Conservation (phyloP, 2,797 vertebrate genomes). For the Buphagus erythrorhynchus region DNA sequence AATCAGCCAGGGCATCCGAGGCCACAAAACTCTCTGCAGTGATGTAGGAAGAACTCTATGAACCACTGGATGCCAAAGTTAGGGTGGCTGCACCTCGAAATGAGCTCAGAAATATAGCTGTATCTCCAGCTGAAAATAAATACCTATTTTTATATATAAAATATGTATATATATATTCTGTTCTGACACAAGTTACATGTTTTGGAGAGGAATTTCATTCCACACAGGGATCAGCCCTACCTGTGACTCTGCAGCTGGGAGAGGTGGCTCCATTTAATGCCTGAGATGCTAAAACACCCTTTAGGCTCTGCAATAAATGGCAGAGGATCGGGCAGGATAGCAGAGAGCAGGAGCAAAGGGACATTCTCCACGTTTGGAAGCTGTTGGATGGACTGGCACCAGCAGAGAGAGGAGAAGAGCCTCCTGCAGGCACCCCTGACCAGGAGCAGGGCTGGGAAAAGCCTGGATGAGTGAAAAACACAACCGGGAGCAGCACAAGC, state of each 20-base stretch:
- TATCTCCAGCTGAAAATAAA: background rate
- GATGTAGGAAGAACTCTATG: background rate
- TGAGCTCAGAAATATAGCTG: background rate
- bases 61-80: background rate
- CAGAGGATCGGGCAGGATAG: background rate
- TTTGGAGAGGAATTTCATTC: background rate
- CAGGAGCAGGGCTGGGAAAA: background rate
- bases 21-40: background rate
- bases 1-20: conserved; percentile 7
- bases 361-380: accelerated
- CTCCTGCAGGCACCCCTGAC: background rate
- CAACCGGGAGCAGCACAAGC: background rate
- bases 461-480: background rate
- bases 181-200: background rate
- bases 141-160: too few species aligned
- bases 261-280: background rate
- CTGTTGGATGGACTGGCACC: background rate
- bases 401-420: background rate
- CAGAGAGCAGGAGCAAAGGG: background rate
- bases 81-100: background rate
- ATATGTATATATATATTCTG: background rate
- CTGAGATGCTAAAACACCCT: background rate
- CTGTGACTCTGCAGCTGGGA: background rate
- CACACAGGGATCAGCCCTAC: background rate
- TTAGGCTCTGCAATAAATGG: background rate